phyloP scores from a whole-genome alignment of 1,140 invertebrate genomes.

The Zaprionus davidi region DNA sequence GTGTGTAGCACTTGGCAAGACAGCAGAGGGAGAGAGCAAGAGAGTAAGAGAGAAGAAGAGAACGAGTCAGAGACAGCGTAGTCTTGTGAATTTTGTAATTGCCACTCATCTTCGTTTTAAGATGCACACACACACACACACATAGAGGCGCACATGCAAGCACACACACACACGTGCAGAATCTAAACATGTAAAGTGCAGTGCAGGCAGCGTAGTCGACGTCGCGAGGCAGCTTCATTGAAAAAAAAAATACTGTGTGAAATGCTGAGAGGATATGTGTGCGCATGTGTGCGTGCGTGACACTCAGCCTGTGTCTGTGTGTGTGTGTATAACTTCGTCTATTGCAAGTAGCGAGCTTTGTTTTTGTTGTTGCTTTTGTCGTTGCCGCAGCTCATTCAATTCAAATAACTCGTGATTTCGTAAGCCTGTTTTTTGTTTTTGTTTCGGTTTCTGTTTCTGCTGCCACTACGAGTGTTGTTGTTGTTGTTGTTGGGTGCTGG shows the following conservation, averaged over 20 bases:
- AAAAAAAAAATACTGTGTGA: conserved; percentile 50
- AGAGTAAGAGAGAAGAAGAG: neutral
- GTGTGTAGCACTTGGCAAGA: conserved; percentile 56
- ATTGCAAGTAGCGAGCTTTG: conserved; percentile 51
- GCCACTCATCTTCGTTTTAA: conserved; percentile 45
- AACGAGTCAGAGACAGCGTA: conserved; percentile 28
- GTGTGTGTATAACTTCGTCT: conserved; percentile 43
- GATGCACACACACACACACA: conserved; percentile 26
- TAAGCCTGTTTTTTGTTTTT: conserved; percentile 73
- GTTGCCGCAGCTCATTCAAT: conserved; percentile 69
- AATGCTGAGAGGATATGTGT: conserved; percentile 46
- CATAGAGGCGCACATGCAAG: too few relatives aligned
- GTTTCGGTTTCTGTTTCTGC: conserved; percentile 14
- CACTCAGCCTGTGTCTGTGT: conserved; percentile 11
- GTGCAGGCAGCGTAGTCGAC: conserved; percentile 39
- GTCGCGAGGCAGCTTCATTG: conserved; percentile 43
- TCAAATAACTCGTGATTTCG: conserved; percentile 82
- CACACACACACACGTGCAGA: conserved; percentile 22
- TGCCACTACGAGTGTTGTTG: conserved; percentile 31
- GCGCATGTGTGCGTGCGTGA: conserved; percentile 13
- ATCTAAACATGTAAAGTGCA: conserved; percentile 60
- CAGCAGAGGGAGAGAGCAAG: conserved; percentile 16
- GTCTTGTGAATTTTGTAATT: conserved; percentile 67
- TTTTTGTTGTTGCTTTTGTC: conserved; percentile 32
- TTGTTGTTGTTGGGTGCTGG: conserved; percentile 37